A percentile compares a stretch with the other conserved stretches of the same genome.
phyloP scores from a whole-genome alignment of 2,113 vertebrate genomes.

The Chamaetylas fuelleborni region DNA sequence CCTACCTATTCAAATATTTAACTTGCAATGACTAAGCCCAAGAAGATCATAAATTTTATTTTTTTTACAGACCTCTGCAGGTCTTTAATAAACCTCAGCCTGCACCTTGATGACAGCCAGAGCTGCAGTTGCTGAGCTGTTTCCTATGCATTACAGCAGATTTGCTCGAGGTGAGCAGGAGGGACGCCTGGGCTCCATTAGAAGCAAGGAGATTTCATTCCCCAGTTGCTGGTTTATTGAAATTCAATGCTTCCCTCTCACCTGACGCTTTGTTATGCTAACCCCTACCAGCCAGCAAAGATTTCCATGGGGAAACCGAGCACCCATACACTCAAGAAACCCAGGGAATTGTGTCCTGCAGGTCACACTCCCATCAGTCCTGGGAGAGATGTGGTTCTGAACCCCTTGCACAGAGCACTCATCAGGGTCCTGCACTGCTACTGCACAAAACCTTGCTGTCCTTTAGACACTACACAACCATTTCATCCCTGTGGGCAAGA shows the following conservation, averaged over 20 bases:
- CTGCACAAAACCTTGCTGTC: accelerated
- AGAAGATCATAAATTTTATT: background rate
- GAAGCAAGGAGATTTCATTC: constrained; percentile 39
- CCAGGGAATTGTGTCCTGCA: background rate
- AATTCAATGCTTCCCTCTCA: constrained; percentile 43
- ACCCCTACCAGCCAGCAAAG: background rate
- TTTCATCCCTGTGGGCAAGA: background rate
- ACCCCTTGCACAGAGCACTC: background rate
- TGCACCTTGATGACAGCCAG: background rate
- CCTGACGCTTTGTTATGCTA: background rate
- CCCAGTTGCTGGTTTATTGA: constrained; percentile 41
- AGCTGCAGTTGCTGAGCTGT: constrained; percentile 33
- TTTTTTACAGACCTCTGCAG: constrained; percentile 25
- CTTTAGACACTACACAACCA: accelerated
- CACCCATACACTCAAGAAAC: background rate
- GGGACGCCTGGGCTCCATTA: background rate
- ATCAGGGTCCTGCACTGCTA: background rate
- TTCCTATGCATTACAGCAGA: constrained; percentile 43
- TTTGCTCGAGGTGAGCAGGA: constrained; percentile 36
- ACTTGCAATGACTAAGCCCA: constrained; percentile 16
- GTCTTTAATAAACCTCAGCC: constrained; percentile 37
- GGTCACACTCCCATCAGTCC: background rate
- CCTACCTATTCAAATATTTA: constrained; percentile 48
- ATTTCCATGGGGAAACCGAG: background rate
- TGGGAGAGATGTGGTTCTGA: accelerated